Base-by-base conservation (phyloP, 2,113 vertebrate genomes). In the Isichthys henryi region DNA sequence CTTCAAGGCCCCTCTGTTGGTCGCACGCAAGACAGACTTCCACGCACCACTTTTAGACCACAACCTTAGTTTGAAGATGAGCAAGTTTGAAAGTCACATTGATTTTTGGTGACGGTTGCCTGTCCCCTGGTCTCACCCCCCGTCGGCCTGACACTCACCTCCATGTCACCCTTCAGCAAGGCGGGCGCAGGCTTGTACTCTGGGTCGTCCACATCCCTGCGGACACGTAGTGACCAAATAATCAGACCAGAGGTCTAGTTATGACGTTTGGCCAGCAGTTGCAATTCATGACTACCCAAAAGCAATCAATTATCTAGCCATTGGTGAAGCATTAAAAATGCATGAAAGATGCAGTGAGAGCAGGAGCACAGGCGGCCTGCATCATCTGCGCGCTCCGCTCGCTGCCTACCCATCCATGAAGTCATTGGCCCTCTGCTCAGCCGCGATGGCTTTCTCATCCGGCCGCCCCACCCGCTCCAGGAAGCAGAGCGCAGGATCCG, bases 181-280 rank as follows among this genome's bases (percentile, higher is more conserved):
- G 98, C 95, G 49, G 98, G 98, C 91, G 98, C 97, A 90, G 98
- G 98, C 93, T 98, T 99, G 92, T 99, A 99, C 92, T 99, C 98
- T 89, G 98, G 98, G 93, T 99, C 98, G 94, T 99, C 98, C 91
- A 97, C 97, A 92, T 99, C 98, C 91, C 98, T 99, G 94, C 94
- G 86, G 10, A 49, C 13, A 92, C 90, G 94, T 70, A 94, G 91
- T 2, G 93, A 86, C 13, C 46, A 39, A 39, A 35, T 48, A 7
- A 77, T 77, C 31, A 77, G 21, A 13, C 11, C 21, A 35, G 23
- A 66, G 8, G 27, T 27, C n/a, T 66, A 66, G 62, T 70, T 70
- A 15, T 27, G 9, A 31, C n/a, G 10, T 66, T 27, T 11, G n/a
- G 27, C n/a, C 62, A 70, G 62, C 10, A 3, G 62, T 70, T 70